Conservation (phyloP, 2,888 invertebrate genomes). For the Brachyptera putata region DNA sequence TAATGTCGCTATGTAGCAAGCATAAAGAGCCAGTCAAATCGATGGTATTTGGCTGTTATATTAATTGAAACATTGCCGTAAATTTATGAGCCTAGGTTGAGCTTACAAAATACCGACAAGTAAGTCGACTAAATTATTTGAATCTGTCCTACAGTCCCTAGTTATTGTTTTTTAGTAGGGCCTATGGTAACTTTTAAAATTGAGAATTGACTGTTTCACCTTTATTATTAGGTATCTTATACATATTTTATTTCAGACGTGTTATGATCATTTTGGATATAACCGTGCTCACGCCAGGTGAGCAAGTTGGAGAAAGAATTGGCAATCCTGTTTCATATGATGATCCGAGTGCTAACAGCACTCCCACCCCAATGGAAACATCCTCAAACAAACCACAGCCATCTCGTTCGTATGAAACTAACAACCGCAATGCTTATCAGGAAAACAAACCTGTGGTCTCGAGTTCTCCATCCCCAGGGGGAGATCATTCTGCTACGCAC, state of each 20-base stretch:
- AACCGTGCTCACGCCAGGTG: conserved; percentile 66
- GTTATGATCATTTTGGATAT: conserved; percentile 81
- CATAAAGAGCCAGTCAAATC: no score
- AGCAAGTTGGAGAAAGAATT: conserved; percentile 66
- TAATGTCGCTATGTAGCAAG: no score
- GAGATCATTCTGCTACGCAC: conserved; percentile 49
- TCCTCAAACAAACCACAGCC: not conserved
- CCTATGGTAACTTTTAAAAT: conserved; percentile 1
- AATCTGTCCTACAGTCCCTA: no score
- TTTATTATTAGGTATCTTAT: conserved; percentile 15
- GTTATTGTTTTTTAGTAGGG: not conserved
- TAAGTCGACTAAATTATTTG: no score
- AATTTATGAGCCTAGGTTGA: no score
- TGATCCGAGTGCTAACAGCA: conserved; percentile 32
- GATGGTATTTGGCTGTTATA: no score
- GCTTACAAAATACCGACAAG: no score
- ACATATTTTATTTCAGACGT: conserved; percentile 53
- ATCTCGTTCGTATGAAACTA: not conserved
- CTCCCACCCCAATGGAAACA: conserved; percentile 26
- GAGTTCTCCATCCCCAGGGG: no score
- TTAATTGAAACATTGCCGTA: no score
- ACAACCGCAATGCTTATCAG: not conserved
- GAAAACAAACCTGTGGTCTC: no score
- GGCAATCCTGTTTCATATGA: conserved; percentile 67
- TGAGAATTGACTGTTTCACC: no score